phyloP scores from a whole-genome alignment of 2,888 invertebrate genomes.

The Cryptophagus acutangulus region DNA sequence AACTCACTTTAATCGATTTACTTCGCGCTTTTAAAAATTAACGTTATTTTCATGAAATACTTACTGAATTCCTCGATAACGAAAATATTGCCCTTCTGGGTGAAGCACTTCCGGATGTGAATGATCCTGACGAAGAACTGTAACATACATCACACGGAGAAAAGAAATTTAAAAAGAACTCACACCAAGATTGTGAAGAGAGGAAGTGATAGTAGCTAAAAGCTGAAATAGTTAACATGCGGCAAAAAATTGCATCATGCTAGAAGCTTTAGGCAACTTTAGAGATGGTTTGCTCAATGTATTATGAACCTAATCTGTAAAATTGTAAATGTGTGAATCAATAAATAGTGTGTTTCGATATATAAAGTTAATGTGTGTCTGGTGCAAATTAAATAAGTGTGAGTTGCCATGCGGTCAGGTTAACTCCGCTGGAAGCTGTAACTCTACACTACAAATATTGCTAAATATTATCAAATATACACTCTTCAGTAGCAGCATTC shows the following conservation, averaged over 20 bases:
- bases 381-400: conserved; percentile 32
- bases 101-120: conserved; percentile 99
- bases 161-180: neutral
- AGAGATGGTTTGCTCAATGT: conserved; percentile 54
- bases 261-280: conserved; percentile 52
- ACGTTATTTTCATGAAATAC: conserved; percentile 49
- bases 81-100: conserved; percentile 98
- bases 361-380: conserved; percentile 29
- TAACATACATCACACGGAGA: conserved; percentile 51
- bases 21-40: neutral
- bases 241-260: conserved; percentile 34
- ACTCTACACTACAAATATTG: conserved; percentile 32
- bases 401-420: conserved; percentile 46
- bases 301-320: conserved; percentile 41
- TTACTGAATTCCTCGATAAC: conserved; percentile 99
- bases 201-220: conserved; percentile 18
- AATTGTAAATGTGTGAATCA: conserved; percentile 24
- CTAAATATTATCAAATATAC: too few species aligned
- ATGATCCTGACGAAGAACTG: conserved; percentile 99
- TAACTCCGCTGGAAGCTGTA: conserved; percentile 39
- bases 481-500: conserved; percentile 27
- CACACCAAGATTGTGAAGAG: conserved; percentile 2
- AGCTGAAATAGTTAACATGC: too few species aligned
- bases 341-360: conserved; percentile 34
- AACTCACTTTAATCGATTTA: conserved; percentile 5